A percentile compares a stretch with the other conserved stretches of the same genome.
phyloP scores from a whole-genome alignment of 2,797 vertebrate species.

The Lophotriccus pileatus region DNA sequence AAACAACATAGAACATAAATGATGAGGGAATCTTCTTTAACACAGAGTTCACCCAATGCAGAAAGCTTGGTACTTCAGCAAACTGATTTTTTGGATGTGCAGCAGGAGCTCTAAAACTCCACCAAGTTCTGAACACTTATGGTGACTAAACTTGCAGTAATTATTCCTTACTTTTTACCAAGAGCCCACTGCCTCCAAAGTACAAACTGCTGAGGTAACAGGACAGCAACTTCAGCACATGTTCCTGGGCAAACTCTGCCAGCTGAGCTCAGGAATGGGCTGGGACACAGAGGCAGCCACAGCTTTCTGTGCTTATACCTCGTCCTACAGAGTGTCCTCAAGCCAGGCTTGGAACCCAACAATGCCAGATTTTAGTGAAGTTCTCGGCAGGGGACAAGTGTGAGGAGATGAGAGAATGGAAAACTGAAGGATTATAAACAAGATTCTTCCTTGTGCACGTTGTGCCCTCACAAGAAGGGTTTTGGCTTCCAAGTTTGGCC shows the following conservation, averaged over 20 bases:
- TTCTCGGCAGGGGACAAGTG: background rate
- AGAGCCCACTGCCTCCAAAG: background rate
- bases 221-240: background rate
- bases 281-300: background rate
- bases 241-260: constrained; percentile 19
- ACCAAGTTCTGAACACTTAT: background rate
- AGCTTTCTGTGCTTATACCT: background rate
- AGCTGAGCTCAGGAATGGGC: constrained; percentile 32
- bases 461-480: background rate
- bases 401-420: background rate
- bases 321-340: background rate
- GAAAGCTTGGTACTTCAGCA: background rate
- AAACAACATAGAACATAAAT: background rate
- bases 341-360: background rate
- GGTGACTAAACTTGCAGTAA: background rate
- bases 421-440: background rate
- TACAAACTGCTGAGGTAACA: constrained; percentile 6
- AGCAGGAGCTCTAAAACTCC: background rate
- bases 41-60: background rate
- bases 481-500: background rate
- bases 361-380: background rate
- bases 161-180: background rate
- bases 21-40: background rate
- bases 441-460: background rate
- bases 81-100: background rate